A percentile compares a stretch with the other conserved stretches of the same genome.
These are phyloP conservation scores for Platorchestia sp. DNA, from an alignment of 1,140 invertebrate species.

Conservation along the genomic window DNA sequence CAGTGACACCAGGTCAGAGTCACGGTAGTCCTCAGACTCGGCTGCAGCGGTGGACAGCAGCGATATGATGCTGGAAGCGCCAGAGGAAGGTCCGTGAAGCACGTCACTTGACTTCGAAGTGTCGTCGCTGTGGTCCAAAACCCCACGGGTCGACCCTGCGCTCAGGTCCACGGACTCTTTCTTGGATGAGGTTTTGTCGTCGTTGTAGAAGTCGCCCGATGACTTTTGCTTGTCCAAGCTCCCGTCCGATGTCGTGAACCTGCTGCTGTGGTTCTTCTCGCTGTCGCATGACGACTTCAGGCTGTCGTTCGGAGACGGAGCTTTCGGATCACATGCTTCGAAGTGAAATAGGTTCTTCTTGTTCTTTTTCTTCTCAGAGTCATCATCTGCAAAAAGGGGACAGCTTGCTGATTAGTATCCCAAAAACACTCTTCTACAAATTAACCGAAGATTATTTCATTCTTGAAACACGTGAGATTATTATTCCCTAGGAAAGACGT, in stretches of 20 bases:
- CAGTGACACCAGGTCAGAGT: background rate
- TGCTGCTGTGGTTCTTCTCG: background rate
- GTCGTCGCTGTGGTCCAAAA: background rate
- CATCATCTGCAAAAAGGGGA: background rate
- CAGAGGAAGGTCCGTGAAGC: background rate
- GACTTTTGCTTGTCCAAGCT: slow-evolving; percentile 14
- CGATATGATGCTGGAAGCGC: background rate
- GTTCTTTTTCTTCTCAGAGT: background rate
- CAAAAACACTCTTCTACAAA: background rate
- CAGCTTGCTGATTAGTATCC: background rate
- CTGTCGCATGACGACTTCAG: background rate
- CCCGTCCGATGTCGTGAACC: background rate
- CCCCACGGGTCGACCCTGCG: background rate
- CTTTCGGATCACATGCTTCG: slow-evolving; percentile 40
- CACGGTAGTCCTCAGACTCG: background rate
- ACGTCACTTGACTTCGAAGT: background rate
- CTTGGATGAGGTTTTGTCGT: background rate
- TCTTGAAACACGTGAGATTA: background rate
- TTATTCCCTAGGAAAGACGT: background rate
- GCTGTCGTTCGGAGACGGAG: slow-evolving; percentile 15
- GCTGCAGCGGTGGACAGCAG: background rate
- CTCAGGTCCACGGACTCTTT: background rate
- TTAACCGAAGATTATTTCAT: background rate
- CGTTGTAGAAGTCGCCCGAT: background rate
- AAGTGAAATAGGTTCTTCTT: slow-evolving; percentile 37